Evolutionary conservation across 2,797 vertebrate genomes (phyloP), one percentile per base, ranked within the genome.

Genomic region (Diglossa cyanea): DNA sequence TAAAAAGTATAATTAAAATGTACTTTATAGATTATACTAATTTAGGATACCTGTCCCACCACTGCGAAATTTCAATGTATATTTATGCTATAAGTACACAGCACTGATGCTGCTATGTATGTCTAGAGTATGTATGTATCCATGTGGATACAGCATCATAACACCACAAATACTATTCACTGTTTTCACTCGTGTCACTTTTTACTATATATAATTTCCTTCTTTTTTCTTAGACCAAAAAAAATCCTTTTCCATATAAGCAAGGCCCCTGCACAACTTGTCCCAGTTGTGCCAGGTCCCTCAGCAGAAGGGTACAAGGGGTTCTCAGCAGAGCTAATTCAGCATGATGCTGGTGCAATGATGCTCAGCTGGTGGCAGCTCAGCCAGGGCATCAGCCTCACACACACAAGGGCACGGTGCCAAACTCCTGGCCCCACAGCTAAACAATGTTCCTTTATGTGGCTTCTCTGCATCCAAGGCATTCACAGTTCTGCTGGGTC

Each of bases 221-320:
- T 23, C 18, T 47, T 66, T 84, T 54, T 73, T 23, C 39, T 81
- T 53, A 17, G 31, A 84, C 18, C 8, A 45, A 72, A 86, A 85
- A 48, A 31, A 50, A 42, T 13, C 11, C 8, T 53, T 57, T 5
- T 39, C 74, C 26, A 42, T 25, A 45, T 16, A 68, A 80, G 67
- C 8, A 17, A 2, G 40, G 11, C 4, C 53, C 24, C 53, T 42
- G 28, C n/a, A 60, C 31, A 45, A 25, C 2, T 0, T 17, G 14
- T 70, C 54, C 55, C 55, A 91, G 1, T 8, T 62, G 60, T 30
- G 55, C 35, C 40, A 71, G 42, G n/a, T 50, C n/a, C 48, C 68
- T 83, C 82, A 61, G 47, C 75, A 60, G 48, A 83, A 54, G 0
- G 4, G 31, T 1, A 1, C 6, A 9, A 48, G 7, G 25, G 14